Base-by-base conservation (phyloP, 1,140 invertebrate species). In the Paramacrobiotus metropolitanus region DNA sequence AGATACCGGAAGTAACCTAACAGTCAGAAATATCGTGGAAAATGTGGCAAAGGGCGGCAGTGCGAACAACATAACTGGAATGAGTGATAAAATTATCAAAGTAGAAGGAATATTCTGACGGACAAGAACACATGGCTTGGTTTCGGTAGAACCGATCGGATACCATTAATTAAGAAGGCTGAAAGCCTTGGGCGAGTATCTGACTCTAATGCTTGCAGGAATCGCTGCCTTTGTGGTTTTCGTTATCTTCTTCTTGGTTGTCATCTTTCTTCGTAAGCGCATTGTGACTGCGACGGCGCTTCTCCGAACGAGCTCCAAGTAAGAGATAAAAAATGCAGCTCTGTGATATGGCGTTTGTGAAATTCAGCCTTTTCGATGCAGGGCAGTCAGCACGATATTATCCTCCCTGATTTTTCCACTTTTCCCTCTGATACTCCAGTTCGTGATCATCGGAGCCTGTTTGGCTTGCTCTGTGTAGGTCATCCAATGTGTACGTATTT, bases 321-420 rank as follows among this genome's bases (percentile, higher is more conserved):
- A 67, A 67, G 67, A 55, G 4, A 24, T 55, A 20, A 15, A 55
- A 24, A 20, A 20, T 55, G 0, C 24, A 15, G 15, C 15, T 55
- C 24, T 55, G 15, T n/a, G 9, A n/a, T 15, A 40, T 40, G 9
- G 34, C 9, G 34, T 40, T 40, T 24, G 24, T 24, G 4, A 15
- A 55, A 28, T 20, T 55, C 34, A n/a, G 24, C 28, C 24, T 0
- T 55, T 63, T 61, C 64, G 72, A 79, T 78, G 59, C 74, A 92
- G 87, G 74, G 91, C 91, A 40, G 83, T 95, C 0, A 82, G 81
- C 44, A 80, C 79, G 60, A 83, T 88, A 65, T 82, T 85, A 64
- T 84, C 86, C 15, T 84, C 86, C 1, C 74, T 96, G 2, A 76
- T 93, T 34, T 95, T 93, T 75, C 93, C 93, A 0, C 72, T 96